Conservation (phyloP, 1,140 invertebrate species). For the Aethina tumida region DNA sequence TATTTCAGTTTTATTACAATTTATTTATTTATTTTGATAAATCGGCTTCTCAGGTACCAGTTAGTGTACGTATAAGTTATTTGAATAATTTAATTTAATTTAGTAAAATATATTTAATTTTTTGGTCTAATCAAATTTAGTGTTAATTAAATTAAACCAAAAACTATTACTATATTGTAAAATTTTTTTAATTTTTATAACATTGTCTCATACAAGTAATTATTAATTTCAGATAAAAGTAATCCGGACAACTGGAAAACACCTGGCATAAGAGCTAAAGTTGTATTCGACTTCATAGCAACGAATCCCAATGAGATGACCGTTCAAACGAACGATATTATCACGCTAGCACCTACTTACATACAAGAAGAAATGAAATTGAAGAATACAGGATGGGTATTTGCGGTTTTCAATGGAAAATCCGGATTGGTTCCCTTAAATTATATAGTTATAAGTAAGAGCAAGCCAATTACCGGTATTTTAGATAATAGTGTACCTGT, state of each 20-base stretch:
- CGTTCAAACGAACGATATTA: conserved; percentile 62
- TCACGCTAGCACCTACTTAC: conserved; percentile 73
- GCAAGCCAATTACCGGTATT: conserved; percentile 5
- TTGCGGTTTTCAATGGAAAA: conserved; percentile 55
- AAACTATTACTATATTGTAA: conserved; percentile 4
- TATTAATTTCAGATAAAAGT: conserved; percentile 39
- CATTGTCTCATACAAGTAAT: background rate
- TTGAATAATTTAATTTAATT: too few relatives aligned
- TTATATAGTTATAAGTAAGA: conserved; percentile 50
- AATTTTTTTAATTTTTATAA: conserved; percentile 17
- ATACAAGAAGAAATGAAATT: conserved; percentile 58
- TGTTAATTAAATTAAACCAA: background rate
- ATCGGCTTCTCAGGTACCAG: too few relatives aligned
- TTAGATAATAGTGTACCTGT: conserved; percentile 8
- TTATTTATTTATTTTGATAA: too few relatives aligned
- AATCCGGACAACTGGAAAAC: conserved; percentile 59
- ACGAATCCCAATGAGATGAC: conserved; percentile 64
- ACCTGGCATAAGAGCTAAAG: conserved; percentile 59
- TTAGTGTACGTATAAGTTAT: too few relatives aligned
- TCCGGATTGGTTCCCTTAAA: conserved; percentile 71
- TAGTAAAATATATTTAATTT: background rate
- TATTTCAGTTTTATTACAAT: too few relatives aligned
- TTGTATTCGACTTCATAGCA: conserved; percentile 67
- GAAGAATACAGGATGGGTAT: conserved; percentile 62
- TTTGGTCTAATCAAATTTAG: background rate